Conservation (phyloP, 1,140 invertebrate species). For the Radopholus similis region DNA sequence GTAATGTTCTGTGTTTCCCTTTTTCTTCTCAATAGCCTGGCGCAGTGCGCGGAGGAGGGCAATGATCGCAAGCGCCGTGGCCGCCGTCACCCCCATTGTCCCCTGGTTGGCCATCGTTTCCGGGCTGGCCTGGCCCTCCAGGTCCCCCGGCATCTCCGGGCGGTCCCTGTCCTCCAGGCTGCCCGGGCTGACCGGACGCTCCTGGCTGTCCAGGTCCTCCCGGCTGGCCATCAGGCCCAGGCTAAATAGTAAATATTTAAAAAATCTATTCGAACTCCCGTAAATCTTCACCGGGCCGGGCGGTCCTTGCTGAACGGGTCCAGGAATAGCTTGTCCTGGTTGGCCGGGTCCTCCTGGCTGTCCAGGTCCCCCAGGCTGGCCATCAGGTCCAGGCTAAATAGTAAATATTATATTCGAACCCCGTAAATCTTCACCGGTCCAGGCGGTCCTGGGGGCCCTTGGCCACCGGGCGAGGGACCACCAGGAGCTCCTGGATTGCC, state of each 20-base stretch:
- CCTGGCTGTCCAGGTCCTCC: slow-evolving; percentile 27
- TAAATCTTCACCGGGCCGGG: slow-evolving; percentile 22
- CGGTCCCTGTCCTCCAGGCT: too few species aligned
- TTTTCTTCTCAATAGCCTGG: too few species aligned
- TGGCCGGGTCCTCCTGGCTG: too few species aligned
- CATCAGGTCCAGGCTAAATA: too few species aligned
- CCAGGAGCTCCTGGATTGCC: slow-evolving; percentile 29
- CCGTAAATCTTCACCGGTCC: not conserved
- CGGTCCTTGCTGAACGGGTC: too few species aligned
- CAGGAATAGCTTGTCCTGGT: slow-evolving; percentile 18
- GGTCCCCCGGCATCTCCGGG: too few species aligned
- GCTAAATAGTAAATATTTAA: not conserved
- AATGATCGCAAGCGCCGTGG: not conserved
- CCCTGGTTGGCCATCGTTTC: not conserved
- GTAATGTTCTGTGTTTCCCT: too few species aligned
- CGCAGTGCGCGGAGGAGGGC: too few species aligned
- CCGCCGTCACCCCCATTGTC: not conserved
- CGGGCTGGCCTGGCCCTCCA: slow-evolving; percentile 23
- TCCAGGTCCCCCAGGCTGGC: too few species aligned
- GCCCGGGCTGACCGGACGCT: slow-evolving; percentile 18
- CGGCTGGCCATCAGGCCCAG: too few species aligned
- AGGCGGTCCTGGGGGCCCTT: slow-evolving; percentile 33
- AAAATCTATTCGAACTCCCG: not conserved
- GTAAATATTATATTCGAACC: not conserved
- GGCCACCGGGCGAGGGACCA: slow-evolving; percentile 18